Evolutionary conservation across 2,113 vertebrate genomes (phyloP).

Genomic region (Tetraodon nigroviridis): DNA sequence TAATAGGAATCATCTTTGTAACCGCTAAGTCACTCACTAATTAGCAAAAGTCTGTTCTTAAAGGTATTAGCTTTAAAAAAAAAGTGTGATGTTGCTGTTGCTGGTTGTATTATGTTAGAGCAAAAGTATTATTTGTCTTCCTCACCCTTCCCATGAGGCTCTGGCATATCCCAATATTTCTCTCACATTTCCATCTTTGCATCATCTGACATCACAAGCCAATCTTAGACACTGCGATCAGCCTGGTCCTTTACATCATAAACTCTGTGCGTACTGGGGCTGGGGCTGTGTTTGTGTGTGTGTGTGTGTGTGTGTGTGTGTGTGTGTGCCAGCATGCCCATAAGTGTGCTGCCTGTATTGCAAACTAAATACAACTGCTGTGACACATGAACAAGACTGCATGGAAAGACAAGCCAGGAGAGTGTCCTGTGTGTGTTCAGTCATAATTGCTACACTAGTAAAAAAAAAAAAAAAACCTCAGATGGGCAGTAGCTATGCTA

Average conservation of each 20-base stretch:
- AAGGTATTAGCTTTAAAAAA: too few relatives aligned
- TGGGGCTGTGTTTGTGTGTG: conserved; percentile 1
- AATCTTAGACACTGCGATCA: conserved; percentile 39
- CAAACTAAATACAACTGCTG: background rate
- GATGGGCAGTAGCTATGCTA: too few relatives aligned
- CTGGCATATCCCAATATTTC: conserved; percentile 39
- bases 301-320: conserved; percentile 1
- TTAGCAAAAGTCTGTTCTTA: too few relatives aligned
- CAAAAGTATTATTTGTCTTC: background rate
- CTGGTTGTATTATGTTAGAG: too few relatives aligned
- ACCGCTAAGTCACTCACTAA: too few relatives aligned
- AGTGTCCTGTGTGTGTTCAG: background rate
- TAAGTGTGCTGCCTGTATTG: background rate
- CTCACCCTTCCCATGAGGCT: conserved; percentile 13
- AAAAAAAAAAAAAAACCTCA: too few relatives aligned
- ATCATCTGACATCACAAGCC: conserved; percentile 51
- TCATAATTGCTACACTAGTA: too few relatives aligned
- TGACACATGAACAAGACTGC: too few relatives aligned
- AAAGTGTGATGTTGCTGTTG: too few relatives aligned
- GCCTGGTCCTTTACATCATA: conserved; percentile 24
- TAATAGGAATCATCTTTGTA: too few relatives aligned
- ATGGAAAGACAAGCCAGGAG: too few relatives aligned
- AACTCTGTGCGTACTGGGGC: background rate
- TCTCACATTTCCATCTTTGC: conserved; percentile 53
- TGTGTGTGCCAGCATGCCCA: background rate